Evolutionary conservation across 2,113 vertebrate genomes (phyloP), one percentile per base, ranked within the genome.

Genomic region (Numida meleagris): DNA sequence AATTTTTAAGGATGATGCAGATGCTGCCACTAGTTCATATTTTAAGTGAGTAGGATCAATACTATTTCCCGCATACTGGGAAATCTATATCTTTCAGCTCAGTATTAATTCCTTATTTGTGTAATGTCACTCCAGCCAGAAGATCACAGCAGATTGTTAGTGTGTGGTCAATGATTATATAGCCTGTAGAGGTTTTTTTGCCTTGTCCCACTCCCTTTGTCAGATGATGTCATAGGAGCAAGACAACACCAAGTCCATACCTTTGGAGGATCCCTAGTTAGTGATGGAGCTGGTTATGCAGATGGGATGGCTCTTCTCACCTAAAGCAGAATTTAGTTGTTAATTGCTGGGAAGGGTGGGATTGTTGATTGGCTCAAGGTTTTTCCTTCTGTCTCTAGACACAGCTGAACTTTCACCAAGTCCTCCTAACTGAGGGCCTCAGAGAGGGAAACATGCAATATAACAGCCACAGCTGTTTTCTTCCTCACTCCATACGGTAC

Each of bases 201-300:
- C 14, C 13, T 73, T 51, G 23, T 88, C 10, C 61, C 18, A 13
- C 23, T 65, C 33, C 21, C 2, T 2, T 46, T 46, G 4, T 42
- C 33, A 75, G 43, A 18, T 36, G 51, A 42, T 78, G 51, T 46
- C 38, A 61, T 81, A 78, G 29, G 24, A 82, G 21, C 14, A 81
- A 57, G 51, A 72, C 0, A 3, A 2, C 16, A 25, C 16, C 12
- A 50, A 33, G 29, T 2, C 12, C 4, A 16, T 24, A 0, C 18
- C 9, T 80, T 29, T 68, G n/a, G 55, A 40, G 23, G 12, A 40
- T 65, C 5, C 16, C 18, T 7, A 40, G 19, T 42, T n/a, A 67
- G 61, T 77, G 43, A 4, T 53, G 36, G 59, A 83, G 15, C 13
- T 70, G 4, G 19, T 84, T 46, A 43, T 8, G 19, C 19, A 19